Evolutionary conservation across 2,797 vertebrate genomes (phyloP), one percentile per base, ranked within the genome.

Genomic region (Chaenodraco wilsoni): DNA sequence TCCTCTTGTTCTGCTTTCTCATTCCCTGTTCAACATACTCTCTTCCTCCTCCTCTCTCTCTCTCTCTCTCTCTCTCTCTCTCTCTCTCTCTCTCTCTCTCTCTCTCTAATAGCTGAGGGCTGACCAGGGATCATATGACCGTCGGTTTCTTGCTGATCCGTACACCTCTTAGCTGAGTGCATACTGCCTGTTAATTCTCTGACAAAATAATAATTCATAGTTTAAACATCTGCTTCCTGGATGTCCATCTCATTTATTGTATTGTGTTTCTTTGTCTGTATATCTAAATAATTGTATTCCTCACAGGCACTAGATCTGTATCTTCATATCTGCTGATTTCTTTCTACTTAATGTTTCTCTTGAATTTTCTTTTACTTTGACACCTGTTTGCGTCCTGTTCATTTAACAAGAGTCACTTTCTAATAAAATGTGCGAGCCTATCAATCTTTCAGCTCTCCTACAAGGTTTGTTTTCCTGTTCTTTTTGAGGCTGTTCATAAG

Each of bases 101-200:
- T 72, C 74, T 66, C 70, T 63, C 63, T 88, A 87, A 91, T 85
- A 82, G 52, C 81, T 86, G 43, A 79, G 63, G 64, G 64, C 83
- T 91, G 90, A 93, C 88, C 78, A 67, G 67, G 48, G 73, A 87
- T 93, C 91, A 93, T 88, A 84, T 93, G 89, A 93, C 33, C 8
- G 33, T 84, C 13, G 13, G 56, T 46, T 80, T 76, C 63, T 77
- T 79, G 69, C 76, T 72, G 80, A 78, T 76, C 69, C 57, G 50
- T 46, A 23, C 69, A 46, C 41, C 78, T 63, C 78, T 78, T 51
- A 74, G 72, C 62, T 51, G 69, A 59, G 58, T 67, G 45, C 62
- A 10, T 54, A 15, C 58, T 81, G 81, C 54, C 66, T 69, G 61
- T 77, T 81, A 58, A 81, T 73, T 79, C 41, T 66, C 61, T 80